Evolutionary conservation across 2,113 vertebrate genomes (phyloP).

Genomic region (Probosciger aterrimus): DNA sequence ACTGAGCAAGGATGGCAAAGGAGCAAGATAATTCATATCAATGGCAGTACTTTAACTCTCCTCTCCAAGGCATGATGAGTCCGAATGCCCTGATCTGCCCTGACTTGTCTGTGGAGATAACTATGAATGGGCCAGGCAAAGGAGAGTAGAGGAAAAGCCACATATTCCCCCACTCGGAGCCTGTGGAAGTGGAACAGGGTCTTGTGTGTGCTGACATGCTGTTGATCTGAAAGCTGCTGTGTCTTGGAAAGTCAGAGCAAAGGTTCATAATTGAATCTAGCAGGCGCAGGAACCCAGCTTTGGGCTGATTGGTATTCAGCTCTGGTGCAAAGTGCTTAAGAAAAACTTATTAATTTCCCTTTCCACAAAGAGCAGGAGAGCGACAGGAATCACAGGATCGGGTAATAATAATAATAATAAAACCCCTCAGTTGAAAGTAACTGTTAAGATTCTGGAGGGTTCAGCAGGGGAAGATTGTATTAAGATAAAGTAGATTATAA

Average conservation of each 20-base stretch:
- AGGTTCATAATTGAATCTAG: conserved; percentile 11
- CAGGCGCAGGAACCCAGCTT: neutral
- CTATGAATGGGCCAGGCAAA: neutral
- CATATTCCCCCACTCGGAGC: neutral
- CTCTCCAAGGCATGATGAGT: neutral
- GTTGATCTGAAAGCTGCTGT: neutral
- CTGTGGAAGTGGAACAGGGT: neutral
- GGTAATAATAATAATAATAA: conserved; percentile 66
- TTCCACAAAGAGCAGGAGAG: conserved; percentile 67
- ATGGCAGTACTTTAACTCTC: neutral
- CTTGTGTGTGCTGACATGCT: neutral
- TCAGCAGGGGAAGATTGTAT: conserved; percentile 73
- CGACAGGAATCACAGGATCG: conserved; percentile 71
- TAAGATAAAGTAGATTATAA: conserved; percentile 78
- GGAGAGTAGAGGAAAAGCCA: neutral
- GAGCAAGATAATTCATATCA: neutral
- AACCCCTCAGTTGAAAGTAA: conserved; percentile 55
- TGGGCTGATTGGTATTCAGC: conserved; percentile 59
- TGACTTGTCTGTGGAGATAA: neutral
- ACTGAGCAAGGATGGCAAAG: neutral
- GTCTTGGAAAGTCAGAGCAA: conserved; percentile 26
- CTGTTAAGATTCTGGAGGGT: conserved; percentile 65
- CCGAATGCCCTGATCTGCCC: fast-evolving
- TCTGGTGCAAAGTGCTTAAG: conserved; percentile 54
- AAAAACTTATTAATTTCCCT: conserved; percentile 75